phyloP scores from a whole-genome alignment of 2,113 vertebrate genomes.

The Otolemur garnettii region DNA sequence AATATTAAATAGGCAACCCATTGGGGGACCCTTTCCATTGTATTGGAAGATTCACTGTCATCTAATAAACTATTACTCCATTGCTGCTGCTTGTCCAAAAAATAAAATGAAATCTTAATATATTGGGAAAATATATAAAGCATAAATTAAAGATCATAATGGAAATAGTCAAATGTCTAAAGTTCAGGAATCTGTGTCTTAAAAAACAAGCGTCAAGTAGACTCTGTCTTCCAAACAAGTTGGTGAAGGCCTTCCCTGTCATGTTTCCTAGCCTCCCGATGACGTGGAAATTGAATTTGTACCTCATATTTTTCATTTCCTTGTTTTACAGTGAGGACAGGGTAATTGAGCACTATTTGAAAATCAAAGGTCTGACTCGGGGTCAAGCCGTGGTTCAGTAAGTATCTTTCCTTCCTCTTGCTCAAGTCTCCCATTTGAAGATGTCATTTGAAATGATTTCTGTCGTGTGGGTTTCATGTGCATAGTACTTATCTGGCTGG shows the following conservation, averaged over 20 bases:
- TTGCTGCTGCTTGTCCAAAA: too few species aligned
- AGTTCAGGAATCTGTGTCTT: background rate
- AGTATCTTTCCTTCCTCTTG: slow-evolving; percentile 85
- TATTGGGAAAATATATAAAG: background rate
- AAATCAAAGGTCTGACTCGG: slow-evolving; percentile 95
- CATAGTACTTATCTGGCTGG: background rate
- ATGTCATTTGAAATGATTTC: background rate
- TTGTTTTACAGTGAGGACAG: slow-evolving; percentile 94
- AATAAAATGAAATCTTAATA: background rate
- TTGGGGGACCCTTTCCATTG: too few species aligned
- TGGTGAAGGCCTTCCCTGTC: background rate
- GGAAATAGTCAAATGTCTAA: background rate
- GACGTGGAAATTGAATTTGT: background rate
- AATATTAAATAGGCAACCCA: too few species aligned
- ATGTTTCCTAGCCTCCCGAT: background rate
- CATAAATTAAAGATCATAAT: background rate
- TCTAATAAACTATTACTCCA: too few species aligned
- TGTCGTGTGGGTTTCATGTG: background rate
- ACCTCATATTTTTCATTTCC: slow-evolving; percentile 62
- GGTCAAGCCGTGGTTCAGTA: slow-evolving; percentile 98
- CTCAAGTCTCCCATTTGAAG: background rate
- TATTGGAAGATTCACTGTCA: too few species aligned
- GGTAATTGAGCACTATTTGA: slow-evolving; percentile 95
- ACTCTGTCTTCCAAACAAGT: background rate
- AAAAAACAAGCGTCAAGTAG: background rate